Conservation (phyloP, 2,113 vertebrate genomes). For the Brienomyrus brachyistius region DNA sequence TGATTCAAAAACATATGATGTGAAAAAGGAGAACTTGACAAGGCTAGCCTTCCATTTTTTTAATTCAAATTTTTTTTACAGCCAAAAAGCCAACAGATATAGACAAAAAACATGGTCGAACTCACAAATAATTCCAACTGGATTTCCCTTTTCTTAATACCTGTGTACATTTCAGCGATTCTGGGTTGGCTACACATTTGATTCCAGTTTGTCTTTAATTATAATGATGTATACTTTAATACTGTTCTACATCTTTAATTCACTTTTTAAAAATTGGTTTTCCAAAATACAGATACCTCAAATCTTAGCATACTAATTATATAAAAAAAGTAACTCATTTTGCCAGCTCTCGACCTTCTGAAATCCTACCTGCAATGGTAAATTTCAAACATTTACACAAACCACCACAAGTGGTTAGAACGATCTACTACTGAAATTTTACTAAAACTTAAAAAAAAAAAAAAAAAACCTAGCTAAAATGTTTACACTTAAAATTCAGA, state of each 20-base stretch:
- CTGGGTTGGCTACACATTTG: constrained; percentile 12
- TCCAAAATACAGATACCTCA: constrained; percentile 33
- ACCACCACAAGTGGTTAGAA: constrained; percentile 69
- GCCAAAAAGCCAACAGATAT: constrained; percentile 46
- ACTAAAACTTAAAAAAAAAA: constrained; percentile 80
- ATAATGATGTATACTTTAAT: constrained; percentile 33
- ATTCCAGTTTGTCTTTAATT: constrained; percentile 20
- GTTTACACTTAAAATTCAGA: constrained; percentile 66
- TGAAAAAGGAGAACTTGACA: not conserved
- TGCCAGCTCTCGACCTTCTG: constrained; percentile 57
- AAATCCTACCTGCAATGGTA: constrained; percentile 56
- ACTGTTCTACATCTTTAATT: constrained; percentile 35
- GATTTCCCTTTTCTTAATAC: constrained; percentile 18
- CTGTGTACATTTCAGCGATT: constrained; percentile 2
- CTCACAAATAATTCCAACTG: constrained; percentile 26
- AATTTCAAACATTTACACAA: constrained; percentile 70
- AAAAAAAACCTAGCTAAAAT: constrained; percentile 83
- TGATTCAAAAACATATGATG: not conserved
- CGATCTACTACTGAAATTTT: constrained; percentile 68
- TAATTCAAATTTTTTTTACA: constrained; percentile 50
- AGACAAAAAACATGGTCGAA: constrained; percentile 37
- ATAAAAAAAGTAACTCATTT: constrained; percentile 58
- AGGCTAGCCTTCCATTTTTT: constrained; percentile 25
- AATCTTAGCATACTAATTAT: constrained; percentile 50
- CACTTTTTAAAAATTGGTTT: not conserved